Evolutionary conservation across 2,797 vertebrate genomes (phyloP).

Genomic region (Hydrolagus colliei): DNA sequence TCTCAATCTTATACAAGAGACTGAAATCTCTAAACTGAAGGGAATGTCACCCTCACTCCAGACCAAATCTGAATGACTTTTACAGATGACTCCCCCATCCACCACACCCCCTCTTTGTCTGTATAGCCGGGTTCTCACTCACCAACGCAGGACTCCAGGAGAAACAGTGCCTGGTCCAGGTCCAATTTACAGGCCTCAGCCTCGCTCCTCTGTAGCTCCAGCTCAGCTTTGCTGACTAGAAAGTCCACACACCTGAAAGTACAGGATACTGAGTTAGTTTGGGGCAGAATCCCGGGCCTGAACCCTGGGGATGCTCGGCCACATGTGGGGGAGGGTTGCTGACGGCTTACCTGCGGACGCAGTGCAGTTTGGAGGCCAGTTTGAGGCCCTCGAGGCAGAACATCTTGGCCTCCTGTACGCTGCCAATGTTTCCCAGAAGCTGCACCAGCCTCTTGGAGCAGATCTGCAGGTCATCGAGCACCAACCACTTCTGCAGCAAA

Average conservation of each 20-base stretch:
- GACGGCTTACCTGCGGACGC: constrained; percentile 63
- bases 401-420: constrained; percentile 71
- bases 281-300: not conserved
- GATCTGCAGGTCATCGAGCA: constrained; percentile 71
- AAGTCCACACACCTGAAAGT: constrained; percentile 68
- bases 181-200: constrained; percentile 62
- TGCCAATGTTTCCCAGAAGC: constrained; percentile 60
- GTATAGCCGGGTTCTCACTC: not conserved
- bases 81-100: not conserved
- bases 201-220: constrained; percentile 72
- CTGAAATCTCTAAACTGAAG: not conserved
- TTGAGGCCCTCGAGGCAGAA: constrained; percentile 83
- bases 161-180: constrained; percentile 68
- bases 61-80: accelerated
- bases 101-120: not conserved
- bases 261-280: not conserved
- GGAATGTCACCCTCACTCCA: accelerated
- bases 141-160: constrained; percentile 77
- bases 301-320: no score
- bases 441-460: constrained; percentile 68
- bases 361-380: constrained; percentile 74
- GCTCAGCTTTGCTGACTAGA: constrained; percentile 74
- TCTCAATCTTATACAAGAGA: no score
- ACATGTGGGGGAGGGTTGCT: not conserved
- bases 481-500: constrained; percentile 79